Base-by-base conservation (phyloP, 2,113 vertebrate genomes). In the Micronisus gabar region DNA sequence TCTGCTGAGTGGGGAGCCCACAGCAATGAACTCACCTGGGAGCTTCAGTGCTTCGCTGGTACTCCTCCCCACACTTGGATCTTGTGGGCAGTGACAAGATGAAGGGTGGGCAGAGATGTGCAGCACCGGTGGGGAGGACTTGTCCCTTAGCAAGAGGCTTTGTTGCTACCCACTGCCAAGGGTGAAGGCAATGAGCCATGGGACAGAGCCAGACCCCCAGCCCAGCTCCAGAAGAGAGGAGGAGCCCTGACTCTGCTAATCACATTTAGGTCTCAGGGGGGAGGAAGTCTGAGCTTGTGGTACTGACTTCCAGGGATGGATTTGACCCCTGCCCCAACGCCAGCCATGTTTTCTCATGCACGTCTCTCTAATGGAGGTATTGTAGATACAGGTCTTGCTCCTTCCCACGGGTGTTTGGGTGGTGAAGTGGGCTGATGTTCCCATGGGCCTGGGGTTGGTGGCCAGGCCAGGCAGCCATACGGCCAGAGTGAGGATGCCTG, bases 21-120 rank as follows among this genome's bases (percentile, higher is more conserved):
- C 30, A 59, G 38, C 22, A 38, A 10, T 23, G 20, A 15, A 3
- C 47, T 66, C 32, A 32, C 11, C 16, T 0, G 0, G 3, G 13
- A 30, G 5, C 34, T 63, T 23, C 34, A 17, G 23, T 25, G 43
- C 71, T 76, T 75, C 41, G 19, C 58, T 52, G 48, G 27, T 38
- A 7, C 70, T 62, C n/a, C 29, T 78, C 19, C 48, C 19, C 8
- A 27, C 5, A 0, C 20, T 34, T 26, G 45, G 11, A 29, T 74
- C 36, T 29, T n/a, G 23, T 45, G 29, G 29, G 5, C 45, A 56
- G 15, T 15, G 30, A 19, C 4, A 25, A 53, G 32, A 19, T 13
- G 81, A 72, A 56, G 36, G 15, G 29, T 34, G 25, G n/a, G 27
- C 20, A 86, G 38, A 76, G 36, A 71, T 4, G 8, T 13, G 52